These are phyloP conservation scores for Anthopleura sola DNA, from an alignment of 64 coral and sea anemone species.

Conservation along the genomic window DNA sequence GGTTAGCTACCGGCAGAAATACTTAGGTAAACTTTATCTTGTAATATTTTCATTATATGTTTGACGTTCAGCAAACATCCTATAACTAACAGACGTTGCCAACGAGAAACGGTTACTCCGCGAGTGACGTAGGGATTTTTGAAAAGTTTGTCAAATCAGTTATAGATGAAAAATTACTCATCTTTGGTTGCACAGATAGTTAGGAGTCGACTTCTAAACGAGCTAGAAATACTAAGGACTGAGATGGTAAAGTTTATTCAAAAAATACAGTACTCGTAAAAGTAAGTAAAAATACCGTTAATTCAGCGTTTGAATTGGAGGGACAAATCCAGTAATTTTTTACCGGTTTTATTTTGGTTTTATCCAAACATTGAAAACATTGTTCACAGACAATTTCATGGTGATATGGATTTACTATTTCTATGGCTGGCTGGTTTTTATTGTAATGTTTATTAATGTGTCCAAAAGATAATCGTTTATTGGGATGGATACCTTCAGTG, in stretches of 20 bases:
- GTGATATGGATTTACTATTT: no score
- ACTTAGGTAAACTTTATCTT: neutral
- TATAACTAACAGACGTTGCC: neutral
- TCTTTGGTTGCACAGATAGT: neutral
- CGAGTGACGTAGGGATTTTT: neutral
- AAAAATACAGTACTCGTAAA: neutral
- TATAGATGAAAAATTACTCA: neutral
- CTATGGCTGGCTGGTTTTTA: no score
- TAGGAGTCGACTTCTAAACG: neutral
- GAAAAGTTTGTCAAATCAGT: slow-evolving; percentile 5
- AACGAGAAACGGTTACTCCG: neutral
- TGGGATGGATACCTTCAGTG: no score
- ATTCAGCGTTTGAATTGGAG: no score
- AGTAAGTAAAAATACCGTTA: no score
- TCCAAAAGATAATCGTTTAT: no score
- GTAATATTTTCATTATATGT: neutral
- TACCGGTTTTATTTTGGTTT: no score
- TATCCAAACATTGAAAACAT: no score
- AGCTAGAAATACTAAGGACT: neutral
- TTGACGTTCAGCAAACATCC: neutral
- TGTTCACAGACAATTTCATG: no score
- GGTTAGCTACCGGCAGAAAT: neutral
- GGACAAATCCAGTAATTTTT: no score
- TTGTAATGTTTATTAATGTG: no score
- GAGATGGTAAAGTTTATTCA: neutral